phyloP scores from a whole-genome alignment of 35 echinoderm and acorn worm species.

The Heliocidaris tuberculata region DNA sequence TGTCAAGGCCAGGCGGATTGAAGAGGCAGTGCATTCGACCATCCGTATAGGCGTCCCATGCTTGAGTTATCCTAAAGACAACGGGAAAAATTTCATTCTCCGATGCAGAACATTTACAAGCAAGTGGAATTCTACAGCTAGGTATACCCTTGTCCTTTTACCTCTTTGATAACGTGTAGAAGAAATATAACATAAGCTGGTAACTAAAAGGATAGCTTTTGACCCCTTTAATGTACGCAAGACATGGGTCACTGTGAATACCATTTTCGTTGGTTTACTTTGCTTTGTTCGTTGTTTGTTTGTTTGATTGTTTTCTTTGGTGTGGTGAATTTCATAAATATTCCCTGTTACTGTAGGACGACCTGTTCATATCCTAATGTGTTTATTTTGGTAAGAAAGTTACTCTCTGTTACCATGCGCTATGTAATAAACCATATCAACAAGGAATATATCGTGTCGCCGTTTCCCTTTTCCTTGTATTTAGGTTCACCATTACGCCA shows the following conservation, averaged over 20 bases:
- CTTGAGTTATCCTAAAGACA: background rate
- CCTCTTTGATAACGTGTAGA: background rate
- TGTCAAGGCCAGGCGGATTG: background rate
- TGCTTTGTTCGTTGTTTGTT: too few species aligned
- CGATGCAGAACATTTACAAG: background rate
- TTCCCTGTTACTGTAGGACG: too few species aligned
- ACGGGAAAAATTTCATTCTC: background rate
- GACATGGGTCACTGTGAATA: background rate
- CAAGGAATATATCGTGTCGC: too few species aligned
- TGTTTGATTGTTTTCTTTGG: too few species aligned
- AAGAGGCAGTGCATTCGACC: background rate
- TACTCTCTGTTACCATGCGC: too few species aligned
- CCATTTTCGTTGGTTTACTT: background rate
- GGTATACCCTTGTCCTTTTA: background rate
- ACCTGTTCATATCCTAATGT: too few species aligned
- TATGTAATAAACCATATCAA: too few species aligned
- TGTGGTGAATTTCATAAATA: too few species aligned
- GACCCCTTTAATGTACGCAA: background rate
- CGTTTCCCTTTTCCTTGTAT: too few species aligned
- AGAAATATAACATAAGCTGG: background rate
- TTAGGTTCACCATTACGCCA: background rate
- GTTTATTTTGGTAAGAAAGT: too few species aligned
- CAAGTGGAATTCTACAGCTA: background rate
- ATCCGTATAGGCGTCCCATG: background rate
- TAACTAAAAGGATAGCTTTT: background rate